Evolutionary conservation across 2,888 invertebrate genomes (phyloP), one percentile per base, ranked within the genome.

Genomic region (Meiosimyza decipiens): DNA sequence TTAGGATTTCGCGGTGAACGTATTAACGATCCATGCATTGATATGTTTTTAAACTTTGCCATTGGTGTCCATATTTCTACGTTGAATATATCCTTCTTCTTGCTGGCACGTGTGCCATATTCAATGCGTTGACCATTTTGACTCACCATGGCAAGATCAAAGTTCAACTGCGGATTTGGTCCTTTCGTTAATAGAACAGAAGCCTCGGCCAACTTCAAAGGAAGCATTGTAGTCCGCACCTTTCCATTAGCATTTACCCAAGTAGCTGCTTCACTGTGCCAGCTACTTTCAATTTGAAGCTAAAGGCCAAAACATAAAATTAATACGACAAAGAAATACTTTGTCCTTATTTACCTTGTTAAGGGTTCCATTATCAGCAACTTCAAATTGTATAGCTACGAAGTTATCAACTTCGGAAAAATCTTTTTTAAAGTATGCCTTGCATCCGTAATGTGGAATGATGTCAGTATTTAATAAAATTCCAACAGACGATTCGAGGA

Each of bases 341-440:
- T 3, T 50, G 6, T 28, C 13, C 6, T 28, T 18, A 86, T 88
- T 87, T 77, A 91, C 90, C 81, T 89, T 90, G 77, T 89, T 90
- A 50, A 88, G 82, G 12, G 88, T 88, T 4, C 88, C 87, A 15
- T 90, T 89, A 75, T 91, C 90, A 3, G 88, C 87, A 22, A 91
- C 88, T 66, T 90, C 90, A 60, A 93, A 89, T 13, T 90, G 90
- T 3, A 92, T 89, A 47, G 91, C 91, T 0, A 94, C 81, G 3
- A 88, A 86, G 76, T 91, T 93, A 77, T 93, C 92, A 0, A 88
- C 85, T 1, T 90, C 90, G 0, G 91, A 90, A 75, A 92, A 92
- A 79, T 93, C 92, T 78, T 93, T 93, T 78, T 91, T 92, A 60
- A 92, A 90, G 77, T 89, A 88, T 79, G 92, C 88, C 77, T 90